Conservation (phyloP, 2,113 vertebrate species). For the Arothron firmamentum region DNA sequence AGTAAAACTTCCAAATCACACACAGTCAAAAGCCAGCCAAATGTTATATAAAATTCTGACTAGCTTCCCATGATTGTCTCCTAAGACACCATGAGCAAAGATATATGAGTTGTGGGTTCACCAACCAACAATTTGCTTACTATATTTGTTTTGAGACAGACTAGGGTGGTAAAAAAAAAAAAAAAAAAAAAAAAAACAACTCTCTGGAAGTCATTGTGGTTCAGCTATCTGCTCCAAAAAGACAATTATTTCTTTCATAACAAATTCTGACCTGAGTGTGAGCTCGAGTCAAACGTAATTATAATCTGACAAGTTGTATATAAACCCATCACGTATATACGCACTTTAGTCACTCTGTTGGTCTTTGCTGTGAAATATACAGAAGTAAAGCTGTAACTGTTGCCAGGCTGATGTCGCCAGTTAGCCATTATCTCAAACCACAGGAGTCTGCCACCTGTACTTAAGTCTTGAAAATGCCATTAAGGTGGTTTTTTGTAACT, state of each 20-base stretch:
- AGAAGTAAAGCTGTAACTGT: no score
- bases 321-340: no score
- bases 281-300: no score
- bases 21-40: conserved; percentile 11
- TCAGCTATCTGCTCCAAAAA: conserved; percentile 23
- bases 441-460: no score
- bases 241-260: conserved; percentile 25
- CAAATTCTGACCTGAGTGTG: conserved; percentile 26
- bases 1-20: conserved; percentile 40
- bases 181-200: conserved; percentile 39
- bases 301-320: no score
- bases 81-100: conserved; percentile 16
- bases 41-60: conserved; percentile 23
- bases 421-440: no score
- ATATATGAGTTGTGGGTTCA: conserved; percentile 44
- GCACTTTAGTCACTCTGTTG: no score
- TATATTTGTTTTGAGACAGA: conserved; percentile 49
- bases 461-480: no score
- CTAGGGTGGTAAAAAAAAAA: conserved; percentile 40
- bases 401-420: no score
- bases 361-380: no score
- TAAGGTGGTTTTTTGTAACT: no score
- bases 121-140: conserved; percentile 31
- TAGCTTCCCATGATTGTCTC: conserved; percentile 26
- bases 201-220: conserved; percentile 46